phyloP scores from a whole-genome alignment of 2,888 invertebrate species.

The Megamerina dolium region DNA sequence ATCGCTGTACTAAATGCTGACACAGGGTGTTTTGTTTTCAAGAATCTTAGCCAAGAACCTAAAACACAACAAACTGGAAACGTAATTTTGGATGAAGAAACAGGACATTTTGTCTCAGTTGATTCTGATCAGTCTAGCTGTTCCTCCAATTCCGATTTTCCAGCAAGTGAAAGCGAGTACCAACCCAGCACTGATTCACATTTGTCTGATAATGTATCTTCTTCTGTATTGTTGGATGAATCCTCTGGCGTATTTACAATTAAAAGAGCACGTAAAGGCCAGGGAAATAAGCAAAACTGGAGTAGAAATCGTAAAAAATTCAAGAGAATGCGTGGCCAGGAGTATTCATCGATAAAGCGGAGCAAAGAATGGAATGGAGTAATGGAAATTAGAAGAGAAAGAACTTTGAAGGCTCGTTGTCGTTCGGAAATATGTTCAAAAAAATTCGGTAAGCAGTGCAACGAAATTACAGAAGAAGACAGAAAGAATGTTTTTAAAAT shows the following conservation, averaged over 20 bases:
- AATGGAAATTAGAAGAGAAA: conserved; percentile 16
- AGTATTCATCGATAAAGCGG: conserved; percentile 13
- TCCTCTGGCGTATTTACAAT: conserved; percentile 14
- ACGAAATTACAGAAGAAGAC: conserved; percentile 14
- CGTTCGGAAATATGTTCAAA: conserved; percentile 15
- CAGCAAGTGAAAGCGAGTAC: too few relatives aligned
- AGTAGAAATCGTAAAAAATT: conserved; percentile 14
- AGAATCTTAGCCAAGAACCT: too few relatives aligned
- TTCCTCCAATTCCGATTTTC: background rate
- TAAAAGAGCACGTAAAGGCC: conserved; percentile 16
- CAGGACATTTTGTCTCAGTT: conserved; percentile 2
- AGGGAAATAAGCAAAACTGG: conserved; percentile 17
- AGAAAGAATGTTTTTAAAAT: conserved; percentile 14
- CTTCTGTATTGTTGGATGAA: conserved; percentile 15
- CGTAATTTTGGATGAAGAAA: conserved; percentile 1
- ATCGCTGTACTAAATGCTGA: too few relatives aligned
- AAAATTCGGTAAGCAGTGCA: conserved; percentile 15
- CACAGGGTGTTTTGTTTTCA: too few relatives aligned
- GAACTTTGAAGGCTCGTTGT: conserved; percentile 15
- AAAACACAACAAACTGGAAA: too few relatives aligned
- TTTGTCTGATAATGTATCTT: conserved; percentile 12
- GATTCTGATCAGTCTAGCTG: too few relatives aligned
- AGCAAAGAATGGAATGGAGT: conserved; percentile 13
- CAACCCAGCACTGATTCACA: conserved; percentile 14
- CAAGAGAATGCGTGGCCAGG: conserved; percentile 12